Base-by-base conservation (phyloP, 2,888 invertebrate species). In the Julus scanicus region DNA sequence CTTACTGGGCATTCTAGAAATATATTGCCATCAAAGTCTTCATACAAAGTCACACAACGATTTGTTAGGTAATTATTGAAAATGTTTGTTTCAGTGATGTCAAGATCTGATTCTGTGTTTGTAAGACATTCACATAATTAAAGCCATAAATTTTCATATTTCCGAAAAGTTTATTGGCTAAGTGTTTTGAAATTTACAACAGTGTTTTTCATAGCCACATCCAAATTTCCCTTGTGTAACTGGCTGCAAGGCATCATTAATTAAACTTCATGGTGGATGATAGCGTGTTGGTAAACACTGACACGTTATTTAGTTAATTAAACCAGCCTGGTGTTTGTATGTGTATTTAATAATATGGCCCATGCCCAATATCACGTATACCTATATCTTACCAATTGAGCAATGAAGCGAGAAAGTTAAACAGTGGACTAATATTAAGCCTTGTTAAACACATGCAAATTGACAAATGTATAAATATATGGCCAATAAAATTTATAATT, bases 401-500 rank as follows among this genome's bases (percentile, higher is more conserved):
- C 37, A 37, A 80, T 80, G 80, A 80, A 29, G 13, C 37, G 29
- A 80, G 80, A 80, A 80, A 80, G 37, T 80, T 80, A 37, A 80
- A 80, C 80, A 37, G 37, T 20, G 80, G 29, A 37, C 29, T 37
- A 37, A 29, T 5, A 29, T 11, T 29, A 80, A 11, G 37, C 37
- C 80, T 80, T 20, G 80, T 80, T 80, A 80, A 80, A 80, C 2
- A 29, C 37, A 80, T 37, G 29, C 80, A 80, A 80, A 80, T 80
- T 80, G 80, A 37, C 37, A 13, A 80, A 80, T 20, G 37, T 11
- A 13, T 80, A 80, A 80, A 80, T 80, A 80, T 80, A 80, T 80
- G 80, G 37, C 37, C 37, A 80, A 80, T 80, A 80, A 80, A 80
- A 80, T 20, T 37, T 37, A 80, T 80, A 29, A 80, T 80, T 80